These are phyloP conservation scores for Silurus lanzhouensis DNA, from an alignment of 2,797 vertebrate species.

Conservation along the genomic window DNA sequence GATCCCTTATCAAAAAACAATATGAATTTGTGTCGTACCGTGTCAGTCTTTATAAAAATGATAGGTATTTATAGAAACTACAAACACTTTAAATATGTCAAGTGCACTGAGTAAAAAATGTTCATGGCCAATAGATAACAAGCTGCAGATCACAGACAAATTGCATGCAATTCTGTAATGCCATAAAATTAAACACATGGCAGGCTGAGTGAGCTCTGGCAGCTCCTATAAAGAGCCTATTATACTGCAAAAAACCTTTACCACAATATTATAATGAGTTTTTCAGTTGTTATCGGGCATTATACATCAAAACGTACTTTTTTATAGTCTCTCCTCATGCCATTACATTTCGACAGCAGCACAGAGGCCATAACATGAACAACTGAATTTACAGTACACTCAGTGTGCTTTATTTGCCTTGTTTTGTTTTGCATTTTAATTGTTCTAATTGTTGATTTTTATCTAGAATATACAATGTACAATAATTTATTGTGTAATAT, in stretches of 20 bases:
- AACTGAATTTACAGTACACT: background rate
- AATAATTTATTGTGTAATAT: background rate
- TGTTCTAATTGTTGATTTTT: background rate
- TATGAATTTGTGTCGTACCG: no score
- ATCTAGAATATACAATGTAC: background rate
- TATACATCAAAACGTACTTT: background rate
- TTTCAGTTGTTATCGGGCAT: background rate
- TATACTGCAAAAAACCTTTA: background rate
- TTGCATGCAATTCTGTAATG: background rate
- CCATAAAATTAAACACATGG: background rate
- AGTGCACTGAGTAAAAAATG: no score
- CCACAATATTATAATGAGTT: no score
- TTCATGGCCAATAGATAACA: background rate
- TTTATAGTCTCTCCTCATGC: background rate
- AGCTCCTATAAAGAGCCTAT: slow-evolving; percentile 18
- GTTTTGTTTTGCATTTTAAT: background rate
- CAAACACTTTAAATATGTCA: no score
- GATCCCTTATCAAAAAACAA: background rate
- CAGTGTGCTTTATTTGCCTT: background rate
- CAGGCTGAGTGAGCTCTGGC: background rate
- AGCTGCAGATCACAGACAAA: background rate
- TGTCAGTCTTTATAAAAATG: no score
- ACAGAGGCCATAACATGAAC: background rate
- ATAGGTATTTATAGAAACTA: no score
- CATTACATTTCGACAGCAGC: background rate